Evolutionary conservation across 2,797 vertebrate genomes (phyloP).

Genomic region (Scarus forsteni): DNA sequence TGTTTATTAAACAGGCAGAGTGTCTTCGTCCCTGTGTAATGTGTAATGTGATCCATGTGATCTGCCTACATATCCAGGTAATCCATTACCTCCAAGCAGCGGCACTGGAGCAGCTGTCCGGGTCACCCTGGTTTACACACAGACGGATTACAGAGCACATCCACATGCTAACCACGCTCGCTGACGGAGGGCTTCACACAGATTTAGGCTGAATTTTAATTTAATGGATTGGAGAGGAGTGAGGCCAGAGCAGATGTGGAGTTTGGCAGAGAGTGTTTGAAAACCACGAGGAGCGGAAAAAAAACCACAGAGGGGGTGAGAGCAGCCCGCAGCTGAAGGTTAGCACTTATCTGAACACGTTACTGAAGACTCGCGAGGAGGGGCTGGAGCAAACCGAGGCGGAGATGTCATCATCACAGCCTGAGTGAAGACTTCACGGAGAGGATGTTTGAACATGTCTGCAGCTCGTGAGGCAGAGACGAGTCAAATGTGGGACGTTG

Average conservation of each 20-base stretch:
- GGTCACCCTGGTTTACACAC: constrained; percentile 37
- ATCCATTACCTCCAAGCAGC: constrained; percentile 36
- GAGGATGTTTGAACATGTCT: constrained; percentile 19
- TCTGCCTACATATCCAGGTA: constrained; percentile 52
- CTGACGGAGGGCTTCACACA: constrained; percentile 46
- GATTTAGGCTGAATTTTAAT: constrained; percentile 75
- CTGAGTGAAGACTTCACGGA: no score
- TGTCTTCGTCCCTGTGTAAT: neutral
- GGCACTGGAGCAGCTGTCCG: constrained; percentile 54
- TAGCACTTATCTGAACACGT: constrained; percentile 17
- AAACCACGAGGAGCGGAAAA: constrained; percentile 42
- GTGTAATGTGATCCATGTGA: constrained; percentile 29
- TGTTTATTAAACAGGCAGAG: no score
- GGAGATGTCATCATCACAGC: neutral
- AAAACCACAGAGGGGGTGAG: constrained; percentile 17
- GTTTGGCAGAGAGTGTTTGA: constrained; percentile 57
- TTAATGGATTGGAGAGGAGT: constrained; percentile 66
- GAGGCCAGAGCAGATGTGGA: constrained; percentile 75
- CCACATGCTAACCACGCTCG: constrained; percentile 45
- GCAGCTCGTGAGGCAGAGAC: neutral
- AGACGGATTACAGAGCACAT: constrained; percentile 56
- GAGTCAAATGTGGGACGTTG: constrained; percentile 11
- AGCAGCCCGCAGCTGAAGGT: constrained; percentile 11
- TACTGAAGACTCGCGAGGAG: constrained; percentile 13
- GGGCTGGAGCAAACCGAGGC: neutral